Conservation (phyloP, 2,797 vertebrate genomes). For the Tapera naevia region DNA sequence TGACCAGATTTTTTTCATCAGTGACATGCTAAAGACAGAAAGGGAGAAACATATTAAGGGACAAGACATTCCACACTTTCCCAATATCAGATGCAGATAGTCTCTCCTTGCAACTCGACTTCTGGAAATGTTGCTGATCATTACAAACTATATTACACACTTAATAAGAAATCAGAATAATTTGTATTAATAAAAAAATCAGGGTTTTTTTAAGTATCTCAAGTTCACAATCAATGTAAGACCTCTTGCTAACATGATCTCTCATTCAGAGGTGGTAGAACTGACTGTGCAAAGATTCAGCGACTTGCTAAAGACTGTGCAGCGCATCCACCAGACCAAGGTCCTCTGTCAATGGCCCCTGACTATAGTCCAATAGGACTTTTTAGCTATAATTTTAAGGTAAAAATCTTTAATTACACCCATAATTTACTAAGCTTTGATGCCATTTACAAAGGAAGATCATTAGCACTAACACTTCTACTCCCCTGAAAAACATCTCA, state of each 20-base stretch:
- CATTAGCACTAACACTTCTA: neutral
- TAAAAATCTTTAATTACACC: neutral
- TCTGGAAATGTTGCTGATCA: neutral
- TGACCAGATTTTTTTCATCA: neutral
- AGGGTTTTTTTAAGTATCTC: neutral
- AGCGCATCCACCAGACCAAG: neutral
- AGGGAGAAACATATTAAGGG: neutral
- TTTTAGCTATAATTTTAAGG: neutral
- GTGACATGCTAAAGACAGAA: neutral
- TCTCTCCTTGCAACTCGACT: neutral
- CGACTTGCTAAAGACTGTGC: neutral
- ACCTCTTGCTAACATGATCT: neutral
- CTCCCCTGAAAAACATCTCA: neutral
- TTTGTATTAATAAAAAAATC: neutral
- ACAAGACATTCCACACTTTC: neutral
- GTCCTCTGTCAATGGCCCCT: neutral
- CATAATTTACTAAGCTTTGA: neutral
- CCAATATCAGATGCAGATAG: neutral
- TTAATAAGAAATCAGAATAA: neutral
- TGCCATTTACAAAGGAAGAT: neutral
- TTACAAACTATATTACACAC: neutral
- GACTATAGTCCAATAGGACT: neutral
- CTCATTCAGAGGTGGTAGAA: neutral
- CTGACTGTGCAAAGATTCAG: neutral
- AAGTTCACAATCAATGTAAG: neutral